Base-by-base conservation (phyloP, 1,140 invertebrate genomes). In the Drosophila bocki region DNA sequence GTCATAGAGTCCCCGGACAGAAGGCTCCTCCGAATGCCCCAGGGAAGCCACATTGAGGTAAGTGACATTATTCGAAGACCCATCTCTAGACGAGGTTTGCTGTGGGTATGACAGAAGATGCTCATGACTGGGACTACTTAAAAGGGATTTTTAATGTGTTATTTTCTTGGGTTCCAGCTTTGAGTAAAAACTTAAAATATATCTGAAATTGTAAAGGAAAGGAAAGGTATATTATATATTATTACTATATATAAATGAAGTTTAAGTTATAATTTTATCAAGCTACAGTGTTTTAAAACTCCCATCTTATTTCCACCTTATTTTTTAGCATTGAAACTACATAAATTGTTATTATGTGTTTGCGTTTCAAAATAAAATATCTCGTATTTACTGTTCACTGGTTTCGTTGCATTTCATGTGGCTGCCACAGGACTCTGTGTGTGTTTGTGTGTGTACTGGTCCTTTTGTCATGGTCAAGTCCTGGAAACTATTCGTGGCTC, bases 341-440 rank as follows among this genome's bases (percentile, higher is more conserved):
- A 78, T 62, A 78, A 69, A 61, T 57, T 61, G 50, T 9, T 33
- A 60, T 81, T 63, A 58, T 63, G 39, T 72, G 44, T 51, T 37
- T 71, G 39, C 50, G 42, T 42, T 53, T 35, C 19, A n/a, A 54
- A 70, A 42, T 56, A 70, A 35, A 71, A 72, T 26, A 72, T 72
- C 44, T 42, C 47, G 37, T 67, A 44, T 82, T 79, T 79, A 45
- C 80, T 62, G 45, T 70, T 51, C 47, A 62, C 75, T 82, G 53
- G 62, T 58, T 81, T 71, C 35, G 58, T 19, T 74, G 54, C 45
- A 68, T 39, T 64, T 50, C 26, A n/a, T 62, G 48, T 41, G 53
- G 57, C 56, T 62, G 29, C 15, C 48, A 70, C 53, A 44, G 15
- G 19, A 67, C 26, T 29, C 26, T 13, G 22, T 44, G 29, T 13